phyloP scores from a whole-genome alignment of 2,888 invertebrate species.

The Zele albiditarsus region DNA sequence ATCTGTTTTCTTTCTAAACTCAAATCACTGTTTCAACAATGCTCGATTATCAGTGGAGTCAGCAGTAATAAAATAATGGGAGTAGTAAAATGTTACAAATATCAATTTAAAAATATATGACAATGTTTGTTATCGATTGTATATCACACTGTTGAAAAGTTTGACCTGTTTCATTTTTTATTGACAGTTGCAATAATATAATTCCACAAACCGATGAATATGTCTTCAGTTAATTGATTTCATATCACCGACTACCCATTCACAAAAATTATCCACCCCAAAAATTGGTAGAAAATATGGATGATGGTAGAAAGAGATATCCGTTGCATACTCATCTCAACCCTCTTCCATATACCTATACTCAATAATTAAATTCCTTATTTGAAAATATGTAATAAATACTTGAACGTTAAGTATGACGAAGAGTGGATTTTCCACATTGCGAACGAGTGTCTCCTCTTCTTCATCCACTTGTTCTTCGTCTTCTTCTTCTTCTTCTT shows the following conservation, averaged over 20 bases:
- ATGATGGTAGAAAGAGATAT: too few relatives aligned
- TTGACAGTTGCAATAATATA: too few relatives aligned
- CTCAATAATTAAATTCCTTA: not conserved
- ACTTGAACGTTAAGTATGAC: not conserved
- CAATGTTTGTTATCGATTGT: too few relatives aligned
- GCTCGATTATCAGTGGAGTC: not conserved
- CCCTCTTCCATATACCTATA: not conserved
- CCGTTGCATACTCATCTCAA: not conserved
- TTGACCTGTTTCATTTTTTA: too few relatives aligned
- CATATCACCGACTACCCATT: too few relatives aligned
- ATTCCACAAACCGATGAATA: too few relatives aligned
- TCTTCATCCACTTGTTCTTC: not conserved
- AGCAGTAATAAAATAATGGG: not conserved
- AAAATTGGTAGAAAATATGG: too few relatives aligned
- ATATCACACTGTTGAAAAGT: too few relatives aligned
- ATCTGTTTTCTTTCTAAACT: slow-evolving; percentile 37
- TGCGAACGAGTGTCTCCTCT: not conserved
- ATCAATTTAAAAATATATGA: too few relatives aligned
- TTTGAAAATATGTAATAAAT: not conserved
- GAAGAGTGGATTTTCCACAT: slow-evolving; percentile 3
- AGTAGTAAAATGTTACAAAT: not conserved
- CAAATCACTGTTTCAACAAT: slow-evolving; percentile 14
- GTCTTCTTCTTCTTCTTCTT: not conserved
- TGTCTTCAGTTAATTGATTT: too few relatives aligned
- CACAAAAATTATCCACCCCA: too few relatives aligned